phyloP scores from a whole-genome alignment of 2,888 invertebrate genomes.

The Rhingia campestris region DNA sequence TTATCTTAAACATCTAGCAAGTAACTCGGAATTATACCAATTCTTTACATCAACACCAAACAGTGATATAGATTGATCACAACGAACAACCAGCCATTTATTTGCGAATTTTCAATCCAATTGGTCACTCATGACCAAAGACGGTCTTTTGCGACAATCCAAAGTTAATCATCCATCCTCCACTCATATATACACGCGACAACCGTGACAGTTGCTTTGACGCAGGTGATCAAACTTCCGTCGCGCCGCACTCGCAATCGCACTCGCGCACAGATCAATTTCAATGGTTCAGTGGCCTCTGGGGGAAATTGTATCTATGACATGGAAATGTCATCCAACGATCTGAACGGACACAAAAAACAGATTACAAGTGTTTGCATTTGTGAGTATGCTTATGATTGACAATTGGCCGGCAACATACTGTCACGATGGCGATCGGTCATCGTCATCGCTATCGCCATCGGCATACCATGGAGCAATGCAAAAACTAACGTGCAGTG shows the following conservation, averaged over 20 bases:
- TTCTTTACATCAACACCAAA: not conserved
- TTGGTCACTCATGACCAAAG: slow-evolving; percentile 69
- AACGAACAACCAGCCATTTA: slow-evolving; percentile 39
- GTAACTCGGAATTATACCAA: not conserved
- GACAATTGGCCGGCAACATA: slow-evolving; percentile 71
- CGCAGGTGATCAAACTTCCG: slow-evolving; percentile 72
- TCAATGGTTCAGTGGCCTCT: slow-evolving; percentile 73
- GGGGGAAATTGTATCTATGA: slow-evolving; percentile 70
- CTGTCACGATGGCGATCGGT: slow-evolving; percentile 71
- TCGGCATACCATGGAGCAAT: slow-evolving; percentile 60
- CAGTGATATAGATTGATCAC: slow-evolving; percentile 27
- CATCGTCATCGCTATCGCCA: slow-evolving; percentile 2
- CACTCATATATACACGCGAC: slow-evolving; percentile 64
- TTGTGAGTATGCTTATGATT: slow-evolving; percentile 70
- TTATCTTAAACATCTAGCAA: slow-evolving; percentile 1
- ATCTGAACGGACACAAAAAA: slow-evolving; percentile 49
- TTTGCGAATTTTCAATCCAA: slow-evolving; percentile 65
- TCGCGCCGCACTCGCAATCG: slow-evolving; percentile 28
- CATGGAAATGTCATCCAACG: slow-evolving; percentile 70
- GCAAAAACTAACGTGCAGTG: slow-evolving; percentile 45
- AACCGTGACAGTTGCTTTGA: slow-evolving; percentile 72
- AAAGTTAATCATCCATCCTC: slow-evolving; percentile 68
- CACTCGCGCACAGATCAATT: slow-evolving; percentile 64
- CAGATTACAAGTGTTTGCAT: slow-evolving; percentile 70
- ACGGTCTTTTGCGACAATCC: slow-evolving; percentile 59